Evolutionary conservation across 1,140 invertebrate genomes (phyloP).

Genomic region (Drosophila lacertosa): DNA sequence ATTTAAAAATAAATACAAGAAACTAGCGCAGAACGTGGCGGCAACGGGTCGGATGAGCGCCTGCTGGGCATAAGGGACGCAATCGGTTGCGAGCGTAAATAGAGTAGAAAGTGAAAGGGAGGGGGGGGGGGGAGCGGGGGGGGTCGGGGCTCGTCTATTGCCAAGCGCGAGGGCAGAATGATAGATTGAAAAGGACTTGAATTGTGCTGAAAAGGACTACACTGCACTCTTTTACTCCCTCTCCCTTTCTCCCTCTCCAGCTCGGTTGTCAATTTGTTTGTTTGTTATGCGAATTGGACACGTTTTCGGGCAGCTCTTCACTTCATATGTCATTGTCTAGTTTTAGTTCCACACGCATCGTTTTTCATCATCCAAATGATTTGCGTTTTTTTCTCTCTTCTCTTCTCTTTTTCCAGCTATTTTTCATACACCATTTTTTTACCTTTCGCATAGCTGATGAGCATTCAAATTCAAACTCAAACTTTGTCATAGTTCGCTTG

Average conservation of each 20-base stretch:
- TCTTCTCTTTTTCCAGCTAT: constrained; percentile 42
- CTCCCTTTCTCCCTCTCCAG: not conserved
- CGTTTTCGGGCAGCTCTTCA: constrained; percentile 40
- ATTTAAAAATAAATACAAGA: constrained; percentile 82
- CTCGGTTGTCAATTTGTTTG: constrained; percentile 35
- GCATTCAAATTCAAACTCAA: constrained; percentile 1
- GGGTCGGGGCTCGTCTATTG: not conserved
- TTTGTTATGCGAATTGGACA: constrained; percentile 70
- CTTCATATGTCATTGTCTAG: constrained; percentile 71
- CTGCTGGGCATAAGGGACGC: constrained; percentile 1
- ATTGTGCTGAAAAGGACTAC: constrained; percentile 25
- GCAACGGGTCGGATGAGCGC: constrained; percentile 26
- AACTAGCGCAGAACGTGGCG: constrained; percentile 69
- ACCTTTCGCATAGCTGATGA: constrained; percentile 20
- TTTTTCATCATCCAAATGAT: constrained; percentile 63
- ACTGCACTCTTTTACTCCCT: not conserved
- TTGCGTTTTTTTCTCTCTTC: constrained; percentile 58
- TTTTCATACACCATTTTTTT: constrained; percentile 44
- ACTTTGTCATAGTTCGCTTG: not conserved
- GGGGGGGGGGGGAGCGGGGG: not conserved
- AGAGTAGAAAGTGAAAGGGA: too few relatives aligned
- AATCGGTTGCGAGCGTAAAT: too few relatives aligned
- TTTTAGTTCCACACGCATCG: constrained; percentile 37
- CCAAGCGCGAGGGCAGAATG: constrained; percentile 66
- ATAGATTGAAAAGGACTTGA: constrained; percentile 65